Conservation (phyloP, 2,797 vertebrate genomes). For the Pampus argenteus region DNA sequence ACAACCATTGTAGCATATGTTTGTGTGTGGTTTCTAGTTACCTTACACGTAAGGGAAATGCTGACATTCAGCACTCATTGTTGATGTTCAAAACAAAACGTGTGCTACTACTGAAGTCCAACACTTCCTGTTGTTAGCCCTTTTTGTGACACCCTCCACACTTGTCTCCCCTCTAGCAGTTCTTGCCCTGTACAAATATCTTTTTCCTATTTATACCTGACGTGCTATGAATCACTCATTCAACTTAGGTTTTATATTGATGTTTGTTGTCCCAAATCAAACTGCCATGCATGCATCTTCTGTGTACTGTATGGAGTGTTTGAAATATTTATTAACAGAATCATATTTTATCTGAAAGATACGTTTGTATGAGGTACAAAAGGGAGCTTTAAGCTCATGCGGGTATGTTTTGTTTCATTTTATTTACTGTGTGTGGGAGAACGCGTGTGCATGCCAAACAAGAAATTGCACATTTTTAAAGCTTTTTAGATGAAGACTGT, state of each 20-base stretch:
- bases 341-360: conserved; percentile 81
- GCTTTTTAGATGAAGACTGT: conserved; percentile 89
- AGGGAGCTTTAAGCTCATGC: conserved; percentile 80
- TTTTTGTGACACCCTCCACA: conserved; percentile 68
- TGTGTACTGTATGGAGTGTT: conserved; percentile 87
- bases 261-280: conserved; percentile 78
- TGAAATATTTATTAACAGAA: conserved; percentile 84
- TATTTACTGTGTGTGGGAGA: conserved; percentile 69
- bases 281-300: conserved; percentile 92
- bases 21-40: conserved; percentile 76
- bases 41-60: conserved; percentile 67
- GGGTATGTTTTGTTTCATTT: conserved; percentile 59
- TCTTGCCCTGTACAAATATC: conserved; percentile 81
- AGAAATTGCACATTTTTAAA: conserved; percentile 92
- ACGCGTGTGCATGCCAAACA: conserved; percentile 90
- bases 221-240: conserved; percentile 69
- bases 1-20: conserved; percentile 85
- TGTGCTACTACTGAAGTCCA: conserved; percentile 73
- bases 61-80: conserved; percentile 79
- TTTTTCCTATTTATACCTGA: conserved; percentile 74
- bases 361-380: conserved; percentile 86
- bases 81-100: conserved; percentile 64
- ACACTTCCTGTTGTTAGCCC: conserved; percentile 76
- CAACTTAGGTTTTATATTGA: conserved; percentile 83
- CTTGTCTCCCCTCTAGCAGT: conserved; percentile 49